Base-by-base conservation (phyloP, 2,888 invertebrate species). In the Catonia carolina region DNA sequence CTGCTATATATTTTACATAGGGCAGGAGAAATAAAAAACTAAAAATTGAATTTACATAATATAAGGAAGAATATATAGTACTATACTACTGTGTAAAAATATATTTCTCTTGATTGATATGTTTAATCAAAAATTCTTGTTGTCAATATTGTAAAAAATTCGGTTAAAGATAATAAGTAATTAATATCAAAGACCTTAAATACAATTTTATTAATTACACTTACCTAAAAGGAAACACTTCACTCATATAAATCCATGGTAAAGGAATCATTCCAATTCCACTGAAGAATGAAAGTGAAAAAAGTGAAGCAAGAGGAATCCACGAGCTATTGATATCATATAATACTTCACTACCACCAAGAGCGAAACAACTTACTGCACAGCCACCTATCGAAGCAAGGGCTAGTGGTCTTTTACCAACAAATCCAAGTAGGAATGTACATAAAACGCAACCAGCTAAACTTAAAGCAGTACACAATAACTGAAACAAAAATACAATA, bases 141-240 rank as follows among this genome's bases (percentile, higher is more conserved):
- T n/a, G n/a, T n/a, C n/a, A n/a, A n/a, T n/a, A n/a, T n/a, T n/a
- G n/a, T n/a, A n/a, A n/a, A n/a, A n/a, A n/a, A n/a, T n/a, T n/a
- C n/a, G n/a, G n/a, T n/a, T n/a, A n/a, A n/a, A n/a, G n/a, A n/a
- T n/a, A n/a, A n/a, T n/a, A n/a, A n/a, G n/a, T n/a, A n/a, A n/a
- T n/a, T n/a, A n/a, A n/a, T n/a, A n/a, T n/a, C n/a, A n/a, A n/a
- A n/a, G n/a, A n/a, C n/a, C n/a, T n/a, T n/a, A n/a, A n/a, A n/a
- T n/a, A n/a, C n/a, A n/a, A n/a, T n/a, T n/a, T n/a, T n/a, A n/a
- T n/a, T n/a, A n/a, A n/a, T n/a, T n/a, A 6, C 27, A 27, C 66
- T 70, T 65, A 79, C 78, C 77, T 77, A 63, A 78, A 77, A 0
- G 79, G 78, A 62, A 79, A 79, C 5, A 80, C 74, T 69, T 80